These are phyloP conservation scores for Pipistrellus nathusii DNA, from an alignment of 2,797 vertebrate species.

Conservation along the genomic window DNA sequence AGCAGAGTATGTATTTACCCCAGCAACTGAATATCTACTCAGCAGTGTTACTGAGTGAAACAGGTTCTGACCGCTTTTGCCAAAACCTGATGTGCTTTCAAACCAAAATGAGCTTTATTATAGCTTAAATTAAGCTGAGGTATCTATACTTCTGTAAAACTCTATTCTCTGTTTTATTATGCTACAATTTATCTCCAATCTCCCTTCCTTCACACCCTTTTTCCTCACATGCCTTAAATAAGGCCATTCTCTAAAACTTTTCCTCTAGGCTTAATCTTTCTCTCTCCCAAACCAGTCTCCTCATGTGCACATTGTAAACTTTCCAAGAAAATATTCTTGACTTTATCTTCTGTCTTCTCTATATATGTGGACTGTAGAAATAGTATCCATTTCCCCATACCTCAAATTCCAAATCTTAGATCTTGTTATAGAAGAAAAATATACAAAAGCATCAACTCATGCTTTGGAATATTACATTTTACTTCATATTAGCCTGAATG, in stretches of 20 bases:
- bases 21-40: not conserved
- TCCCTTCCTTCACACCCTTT: not conserved
- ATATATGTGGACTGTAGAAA: not conserved
- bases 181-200: not conserved
- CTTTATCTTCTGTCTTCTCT: not conserved
- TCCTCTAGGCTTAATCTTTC: not conserved
- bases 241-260: not conserved
- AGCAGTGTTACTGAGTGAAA: not conserved
- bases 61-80: not conserved
- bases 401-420: not conserved
- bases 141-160: not conserved
- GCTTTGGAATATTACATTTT: not conserved
- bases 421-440: not conserved
- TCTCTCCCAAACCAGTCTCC: not conserved
- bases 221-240: not conserved
- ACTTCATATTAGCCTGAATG: not conserved
- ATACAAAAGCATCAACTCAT: not conserved
- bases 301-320: not conserved
- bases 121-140: not conserved
- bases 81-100: not conserved
- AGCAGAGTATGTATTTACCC: not conserved
- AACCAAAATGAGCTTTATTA: not conserved
- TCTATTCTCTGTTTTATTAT: not conserved
- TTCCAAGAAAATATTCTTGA: not conserved
- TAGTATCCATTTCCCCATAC: not conserved